phyloP scores from a whole-genome alignment of 2,888 invertebrate genomes.

The Noctua comes region DNA sequence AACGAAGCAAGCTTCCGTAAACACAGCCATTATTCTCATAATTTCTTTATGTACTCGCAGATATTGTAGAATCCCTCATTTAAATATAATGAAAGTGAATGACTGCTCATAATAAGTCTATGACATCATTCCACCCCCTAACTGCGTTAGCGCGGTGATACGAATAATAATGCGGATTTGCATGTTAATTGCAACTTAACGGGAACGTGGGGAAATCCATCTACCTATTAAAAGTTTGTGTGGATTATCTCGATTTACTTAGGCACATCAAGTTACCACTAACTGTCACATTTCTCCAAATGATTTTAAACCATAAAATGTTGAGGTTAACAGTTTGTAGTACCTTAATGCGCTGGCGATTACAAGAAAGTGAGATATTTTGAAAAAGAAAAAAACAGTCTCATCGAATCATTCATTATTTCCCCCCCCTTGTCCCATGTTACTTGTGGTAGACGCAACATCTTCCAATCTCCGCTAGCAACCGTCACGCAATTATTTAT shows the following conservation, averaged over 20 bases:
- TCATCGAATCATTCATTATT: too few species aligned
- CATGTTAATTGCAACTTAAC: constrained; percentile 54
- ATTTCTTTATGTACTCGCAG: not conserved
- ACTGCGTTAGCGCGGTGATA: constrained; percentile 34
- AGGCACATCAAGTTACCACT: too few species aligned
- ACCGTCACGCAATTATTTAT: too few species aligned
- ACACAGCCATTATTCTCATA: not conserved
- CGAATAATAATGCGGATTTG: constrained; percentile 55
- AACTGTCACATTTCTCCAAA: too few species aligned
- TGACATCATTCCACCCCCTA: constrained; percentile 42
- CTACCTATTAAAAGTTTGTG: not conserved
- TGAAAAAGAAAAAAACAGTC: too few species aligned
- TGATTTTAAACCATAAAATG: too few species aligned
- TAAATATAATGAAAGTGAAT: constrained; percentile 27
- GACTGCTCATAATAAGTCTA: not conserved
- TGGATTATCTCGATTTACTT: not conserved
- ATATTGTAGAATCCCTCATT: constrained; percentile 12
- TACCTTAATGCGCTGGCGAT: too few species aligned
- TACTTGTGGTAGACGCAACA: too few species aligned
- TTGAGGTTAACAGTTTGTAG: too few species aligned
- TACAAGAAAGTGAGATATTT: too few species aligned
- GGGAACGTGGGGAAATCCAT: constrained; percentile 9
- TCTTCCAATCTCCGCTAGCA: too few species aligned
- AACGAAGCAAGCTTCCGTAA: not conserved
- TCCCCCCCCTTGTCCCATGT: not conserved